Conservation (phyloP, 2,888 invertebrate species). For the Drosophila nr. perissopoda region DNA sequence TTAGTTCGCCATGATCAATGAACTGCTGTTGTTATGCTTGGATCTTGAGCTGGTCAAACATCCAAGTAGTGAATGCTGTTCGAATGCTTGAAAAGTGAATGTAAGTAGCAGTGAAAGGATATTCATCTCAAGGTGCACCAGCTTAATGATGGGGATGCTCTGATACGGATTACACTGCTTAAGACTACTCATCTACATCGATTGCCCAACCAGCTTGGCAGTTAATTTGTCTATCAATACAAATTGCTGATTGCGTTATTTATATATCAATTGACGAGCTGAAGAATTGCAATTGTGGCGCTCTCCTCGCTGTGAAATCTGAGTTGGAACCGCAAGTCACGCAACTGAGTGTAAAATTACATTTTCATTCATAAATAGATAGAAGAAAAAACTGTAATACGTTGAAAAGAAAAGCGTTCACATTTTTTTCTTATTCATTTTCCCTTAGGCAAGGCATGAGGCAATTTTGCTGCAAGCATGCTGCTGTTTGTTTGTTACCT, state of each 20-base stretch:
- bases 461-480: conserved; percentile 34
- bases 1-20: conserved; percentile 47
- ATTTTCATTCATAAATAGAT: conserved; percentile 64
- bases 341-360: conserved; percentile 76
- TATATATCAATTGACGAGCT: conserved; percentile 3
- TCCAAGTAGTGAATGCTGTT: conserved; percentile 68
- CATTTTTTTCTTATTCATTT: conserved; percentile 65
- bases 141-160: conserved; percentile 21
- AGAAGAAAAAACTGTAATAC: conserved; percentile 18
- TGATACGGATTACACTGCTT: neutral
- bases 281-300: conserved; percentile 3
- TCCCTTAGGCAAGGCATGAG: conserved; percentile 41
- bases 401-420: conserved; percentile 68
- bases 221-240: conserved; percentile 67
- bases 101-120: conserved; percentile 67
- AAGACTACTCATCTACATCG: neutral
- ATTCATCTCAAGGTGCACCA: conserved; percentile 44
- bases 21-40: conserved; percentile 46
- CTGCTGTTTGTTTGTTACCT: conserved; percentile 3
- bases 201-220: conserved; percentile 39
- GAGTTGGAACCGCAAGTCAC: conserved; percentile 64
- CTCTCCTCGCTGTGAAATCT: conserved; percentile 41
- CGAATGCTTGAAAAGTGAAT: conserved; percentile 56
- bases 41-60: conserved; percentile 27
- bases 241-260: conserved; percentile 42